Evolutionary conservation across 2,888 invertebrate genomes (phyloP).

Genomic region (Acronicta psi): DNA sequence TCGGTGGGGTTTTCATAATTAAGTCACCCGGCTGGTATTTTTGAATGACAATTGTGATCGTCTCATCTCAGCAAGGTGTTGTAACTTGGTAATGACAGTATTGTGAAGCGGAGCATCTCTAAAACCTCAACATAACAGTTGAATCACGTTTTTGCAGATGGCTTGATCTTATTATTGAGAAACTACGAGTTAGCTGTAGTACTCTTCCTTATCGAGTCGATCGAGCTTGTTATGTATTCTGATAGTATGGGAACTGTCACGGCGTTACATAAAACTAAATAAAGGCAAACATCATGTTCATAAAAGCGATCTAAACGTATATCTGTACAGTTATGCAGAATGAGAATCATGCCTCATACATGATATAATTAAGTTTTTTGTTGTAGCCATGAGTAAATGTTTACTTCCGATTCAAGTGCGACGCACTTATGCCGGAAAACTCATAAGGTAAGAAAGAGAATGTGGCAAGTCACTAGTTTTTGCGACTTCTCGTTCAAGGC

Average conservation of each 20-base stretch:
- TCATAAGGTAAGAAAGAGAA: constrained; percentile 71
- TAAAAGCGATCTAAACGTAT: constrained; percentile 47
- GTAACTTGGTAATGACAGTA: constrained; percentile 81
- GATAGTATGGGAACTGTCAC: constrained; percentile 83
- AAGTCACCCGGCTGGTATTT: constrained; percentile 53
- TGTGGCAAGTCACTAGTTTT: constrained; percentile 71
- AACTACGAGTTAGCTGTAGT: constrained; percentile 74
- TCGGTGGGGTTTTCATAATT: constrained; percentile 46
- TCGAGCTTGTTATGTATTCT: constrained; percentile 82
- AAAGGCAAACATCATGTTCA: constrained; percentile 44
- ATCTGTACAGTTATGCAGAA: constrained; percentile 30
- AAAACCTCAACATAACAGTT: constrained; percentile 74
- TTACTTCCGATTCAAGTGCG: constrained; percentile 60
- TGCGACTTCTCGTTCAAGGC: constrained; percentile 71
- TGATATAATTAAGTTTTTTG: not conserved
- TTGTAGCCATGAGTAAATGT: constrained; percentile 6
- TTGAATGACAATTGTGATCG: constrained; percentile 59
- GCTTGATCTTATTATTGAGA: constrained; percentile 82
- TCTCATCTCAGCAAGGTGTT: constrained; percentile 62
- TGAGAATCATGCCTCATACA: constrained; percentile 14
- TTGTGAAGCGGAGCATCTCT: constrained; percentile 77
- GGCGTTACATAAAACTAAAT: constrained; percentile 72
- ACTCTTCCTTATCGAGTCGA: constrained; percentile 80
- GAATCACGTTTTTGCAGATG: constrained; percentile 85
- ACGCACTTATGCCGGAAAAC: constrained; percentile 46